These are phyloP conservation scores for Ceramica pisi DNA, from an alignment of 2,888 invertebrate genomes.

Conservation along the genomic window DNA sequence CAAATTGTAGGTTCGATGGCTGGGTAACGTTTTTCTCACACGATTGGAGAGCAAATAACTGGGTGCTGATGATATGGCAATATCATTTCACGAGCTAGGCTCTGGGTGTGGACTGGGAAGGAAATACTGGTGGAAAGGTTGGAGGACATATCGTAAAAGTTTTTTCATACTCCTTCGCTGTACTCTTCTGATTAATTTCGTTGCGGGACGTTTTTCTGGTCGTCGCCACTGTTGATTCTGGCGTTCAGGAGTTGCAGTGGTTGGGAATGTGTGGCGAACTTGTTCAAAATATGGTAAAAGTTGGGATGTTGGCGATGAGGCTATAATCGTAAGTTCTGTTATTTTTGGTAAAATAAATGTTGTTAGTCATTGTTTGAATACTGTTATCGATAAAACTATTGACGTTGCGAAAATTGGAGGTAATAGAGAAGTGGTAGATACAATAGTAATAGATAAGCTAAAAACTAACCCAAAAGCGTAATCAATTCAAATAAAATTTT, in stretches of 20 bases:
- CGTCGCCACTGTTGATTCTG: too few species aligned
- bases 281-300: too few species aligned
- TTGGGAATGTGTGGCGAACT: too few species aligned
- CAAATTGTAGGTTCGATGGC: conserved; percentile 85
- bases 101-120: conserved; percentile 77
- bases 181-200: too few species aligned
- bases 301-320: not conserved
- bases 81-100: conserved; percentile 83
- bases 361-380: not conserved
- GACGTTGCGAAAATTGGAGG: too few species aligned
- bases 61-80: conserved; percentile 88
- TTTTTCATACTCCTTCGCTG: too few species aligned
- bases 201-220: too few species aligned
- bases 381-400: too few species aligned
- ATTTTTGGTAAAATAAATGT: not conserved
- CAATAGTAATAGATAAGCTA: not conserved
- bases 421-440: too few species aligned
- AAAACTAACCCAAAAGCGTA: not conserved
- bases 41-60: conserved; percentile 89
- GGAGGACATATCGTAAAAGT: conserved; percentile 38
- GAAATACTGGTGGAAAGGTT: conserved; percentile 62
- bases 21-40: conserved; percentile 88
- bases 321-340: not conserved
- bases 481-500: not conserved
- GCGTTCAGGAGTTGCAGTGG: too few species aligned